A percentile compares a stretch with the other conserved stretches of the same genome.
phyloP scores from a whole-genome alignment of 2,888 invertebrate species.

The Eilema caniola region DNA sequence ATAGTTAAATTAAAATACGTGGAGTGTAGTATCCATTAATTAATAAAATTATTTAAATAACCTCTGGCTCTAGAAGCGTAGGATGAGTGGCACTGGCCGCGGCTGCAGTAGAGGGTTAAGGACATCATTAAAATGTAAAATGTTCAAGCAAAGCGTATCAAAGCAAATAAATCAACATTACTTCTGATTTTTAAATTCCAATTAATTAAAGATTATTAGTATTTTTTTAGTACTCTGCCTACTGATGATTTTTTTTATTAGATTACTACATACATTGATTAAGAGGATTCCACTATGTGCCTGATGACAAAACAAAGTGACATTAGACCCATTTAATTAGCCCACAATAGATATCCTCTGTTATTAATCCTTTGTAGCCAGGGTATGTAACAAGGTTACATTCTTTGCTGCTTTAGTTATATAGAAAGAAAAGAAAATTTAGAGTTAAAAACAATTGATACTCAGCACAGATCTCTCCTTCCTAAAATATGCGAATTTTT shows the following conservation, averaged over 20 bases:
- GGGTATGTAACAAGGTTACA: too few relatives aligned
- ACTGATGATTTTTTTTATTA: background rate
- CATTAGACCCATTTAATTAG: background rate
- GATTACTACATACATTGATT: too few relatives aligned
- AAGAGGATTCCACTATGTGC: background rate
- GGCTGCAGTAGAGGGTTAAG: constrained; percentile 38
- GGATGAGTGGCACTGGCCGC: constrained; percentile 37
- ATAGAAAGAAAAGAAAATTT: too few relatives aligned
- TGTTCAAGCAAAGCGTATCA: constrained; percentile 8
- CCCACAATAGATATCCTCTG: too few relatives aligned
- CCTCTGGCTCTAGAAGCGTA: constrained; percentile 16
- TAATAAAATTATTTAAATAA: constrained; percentile 41
- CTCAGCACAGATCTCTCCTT: too few relatives aligned
- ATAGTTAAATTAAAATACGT: background rate
- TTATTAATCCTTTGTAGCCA: too few relatives aligned
- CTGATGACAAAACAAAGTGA: background rate
- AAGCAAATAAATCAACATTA: background rate
- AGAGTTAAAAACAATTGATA: too few relatives aligned
- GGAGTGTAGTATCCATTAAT: constrained; percentile 9
- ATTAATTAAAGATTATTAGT: background rate
- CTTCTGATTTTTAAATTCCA: background rate
- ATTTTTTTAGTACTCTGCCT: background rate
- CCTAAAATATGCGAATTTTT: too few relatives aligned
- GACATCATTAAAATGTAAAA: constrained; percentile 31
- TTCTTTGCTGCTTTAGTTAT: too few relatives aligned